Conservation (phyloP, 1,140 invertebrate species). For the Pogonus chalceus region DNA sequence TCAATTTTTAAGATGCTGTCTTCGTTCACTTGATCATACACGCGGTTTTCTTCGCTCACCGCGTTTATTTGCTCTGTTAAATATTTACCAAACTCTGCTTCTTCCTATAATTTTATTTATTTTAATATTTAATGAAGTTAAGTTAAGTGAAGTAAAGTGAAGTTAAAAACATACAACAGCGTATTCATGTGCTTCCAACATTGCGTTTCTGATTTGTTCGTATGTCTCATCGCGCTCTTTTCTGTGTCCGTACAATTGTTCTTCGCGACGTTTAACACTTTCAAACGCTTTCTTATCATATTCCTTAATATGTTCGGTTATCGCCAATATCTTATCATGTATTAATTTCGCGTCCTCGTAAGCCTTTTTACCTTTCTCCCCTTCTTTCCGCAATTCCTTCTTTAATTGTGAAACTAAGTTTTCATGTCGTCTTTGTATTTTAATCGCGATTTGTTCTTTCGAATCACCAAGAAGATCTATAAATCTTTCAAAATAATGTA, state of each 20-base stretch:
- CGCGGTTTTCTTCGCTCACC: slow-evolving; percentile 24
- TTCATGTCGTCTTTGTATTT: slow-evolving; percentile 29
- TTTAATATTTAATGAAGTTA: not conserved
- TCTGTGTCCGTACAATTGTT: slow-evolving; percentile 20
- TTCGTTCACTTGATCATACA: slow-evolving; percentile 24
- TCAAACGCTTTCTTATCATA: slow-evolving; percentile 15
- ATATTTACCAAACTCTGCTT: slow-evolving; percentile 26
- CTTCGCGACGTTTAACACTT: slow-evolving; percentile 15
- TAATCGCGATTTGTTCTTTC: slow-evolving; percentile 29
- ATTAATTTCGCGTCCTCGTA: slow-evolving; percentile 20
- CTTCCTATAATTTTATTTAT: slow-evolving; percentile 17
- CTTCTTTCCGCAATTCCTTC: slow-evolving; percentile 28
- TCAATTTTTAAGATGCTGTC: slow-evolving; percentile 27
- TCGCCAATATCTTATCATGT: slow-evolving; percentile 16
- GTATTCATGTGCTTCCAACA: slow-evolving; percentile 27
- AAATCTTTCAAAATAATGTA: slow-evolving; percentile 16
- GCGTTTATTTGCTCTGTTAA: slow-evolving; percentile 30
- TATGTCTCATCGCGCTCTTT: slow-evolving; percentile 20
- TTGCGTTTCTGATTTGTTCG: slow-evolving; percentile 24
- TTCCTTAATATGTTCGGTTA: slow-evolving; percentile 21
- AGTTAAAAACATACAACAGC: slow-evolving; percentile 21
- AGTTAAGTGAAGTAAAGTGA: not conserved
- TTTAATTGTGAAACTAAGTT: slow-evolving; percentile 31
- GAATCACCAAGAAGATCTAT: slow-evolving; percentile 22
- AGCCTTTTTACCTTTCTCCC: slow-evolving; percentile 21